Evolutionary conservation across 2,797 vertebrate genomes (phyloP), one percentile per base, ranked within the genome.

Genomic region (Crax fasciolata): DNA sequence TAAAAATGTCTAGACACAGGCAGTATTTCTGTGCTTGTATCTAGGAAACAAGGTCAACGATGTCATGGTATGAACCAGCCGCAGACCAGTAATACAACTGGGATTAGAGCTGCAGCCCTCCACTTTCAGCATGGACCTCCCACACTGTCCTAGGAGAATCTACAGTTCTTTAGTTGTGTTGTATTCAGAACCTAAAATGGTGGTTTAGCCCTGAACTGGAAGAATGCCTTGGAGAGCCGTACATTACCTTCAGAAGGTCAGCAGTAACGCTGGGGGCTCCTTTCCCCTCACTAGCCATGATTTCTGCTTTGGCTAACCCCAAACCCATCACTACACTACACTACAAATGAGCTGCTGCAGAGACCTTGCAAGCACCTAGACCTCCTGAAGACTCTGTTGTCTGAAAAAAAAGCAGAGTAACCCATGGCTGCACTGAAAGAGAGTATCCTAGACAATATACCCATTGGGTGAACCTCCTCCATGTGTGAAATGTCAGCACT

Each of bases 11-110:
- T 84, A 76, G 77, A 67, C 68, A 30, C 66, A 84, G 70, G 75
- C 70, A 84, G 44, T 18, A 10, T 91, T 91, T 94, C 74, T 74
- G 67, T 66, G 28, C 66, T 77, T 73, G 39, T 76, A 61, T 61
- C 80, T 41, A 84, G 74, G 83, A 94, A 82, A 90, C 19, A 2
- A 91, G 71, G 77, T 82, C 89, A 88, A n/a, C 51, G 32, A 2
- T 58, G 19, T 24, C 63, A 32, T 13, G 25, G 59, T 28, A 54
- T 54, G 63, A 93, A 76, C 55, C 25, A 78, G 57, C 52, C 41
- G 3, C 10, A 61, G 85, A 48, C 46, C 57, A 41, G 44, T 1
- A 46, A 79, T 25, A 65, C 57, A 39, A 25, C 2, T 77, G 49
- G 63, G 32, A 84, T 86, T 78, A 70, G 77, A 70, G 76, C 43